phyloP scores from a whole-genome alignment of 2,888 invertebrate genomes.

The Phortica okadai region DNA sequence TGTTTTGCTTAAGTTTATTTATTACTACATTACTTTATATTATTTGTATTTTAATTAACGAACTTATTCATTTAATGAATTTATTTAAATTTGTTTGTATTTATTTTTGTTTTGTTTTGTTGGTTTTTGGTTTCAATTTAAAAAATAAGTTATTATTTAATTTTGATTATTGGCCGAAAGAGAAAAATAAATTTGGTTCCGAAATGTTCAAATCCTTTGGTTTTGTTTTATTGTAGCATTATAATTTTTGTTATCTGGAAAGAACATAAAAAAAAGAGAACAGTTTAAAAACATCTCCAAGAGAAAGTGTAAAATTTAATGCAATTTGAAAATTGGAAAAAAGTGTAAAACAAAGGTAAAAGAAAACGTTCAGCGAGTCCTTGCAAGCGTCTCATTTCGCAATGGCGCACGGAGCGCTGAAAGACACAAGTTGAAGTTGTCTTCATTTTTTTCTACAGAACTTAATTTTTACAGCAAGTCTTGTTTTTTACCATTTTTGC shows the following conservation, averaged over 20 bases:
- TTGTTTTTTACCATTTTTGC: neutral
- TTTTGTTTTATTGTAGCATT: conserved; percentile 38
- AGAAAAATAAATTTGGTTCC: conserved; percentile 34
- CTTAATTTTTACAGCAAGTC: conserved; percentile 15
- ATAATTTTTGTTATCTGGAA: conserved; percentile 46
- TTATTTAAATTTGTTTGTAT: conserved; percentile 42
- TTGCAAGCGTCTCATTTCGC: conserved; percentile 24
- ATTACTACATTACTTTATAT: conserved; percentile 59
- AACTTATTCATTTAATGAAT: conserved; percentile 48
- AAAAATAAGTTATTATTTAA: conserved; percentile 56
- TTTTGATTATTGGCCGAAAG: conserved; percentile 59
- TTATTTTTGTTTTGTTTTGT: conserved; percentile 44
- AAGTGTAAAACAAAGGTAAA: no score
- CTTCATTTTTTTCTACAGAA: conserved; percentile 42
- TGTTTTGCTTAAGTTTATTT: conserved; percentile 73
- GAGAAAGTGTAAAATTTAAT: neutral
- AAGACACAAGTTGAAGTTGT: conserved; percentile 11
- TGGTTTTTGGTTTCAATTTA: conserved; percentile 52
- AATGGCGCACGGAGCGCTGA: neutral
- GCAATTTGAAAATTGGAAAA: no score
- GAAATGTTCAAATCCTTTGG: conserved; percentile 62
- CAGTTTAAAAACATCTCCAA: neutral
- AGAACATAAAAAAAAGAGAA: neutral
- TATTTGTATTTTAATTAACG: conserved; percentile 51
- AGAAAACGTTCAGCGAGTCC: neutral